Base-by-base conservation (phyloP, 2,113 vertebrate genomes). In the Chionis minor region DNA sequence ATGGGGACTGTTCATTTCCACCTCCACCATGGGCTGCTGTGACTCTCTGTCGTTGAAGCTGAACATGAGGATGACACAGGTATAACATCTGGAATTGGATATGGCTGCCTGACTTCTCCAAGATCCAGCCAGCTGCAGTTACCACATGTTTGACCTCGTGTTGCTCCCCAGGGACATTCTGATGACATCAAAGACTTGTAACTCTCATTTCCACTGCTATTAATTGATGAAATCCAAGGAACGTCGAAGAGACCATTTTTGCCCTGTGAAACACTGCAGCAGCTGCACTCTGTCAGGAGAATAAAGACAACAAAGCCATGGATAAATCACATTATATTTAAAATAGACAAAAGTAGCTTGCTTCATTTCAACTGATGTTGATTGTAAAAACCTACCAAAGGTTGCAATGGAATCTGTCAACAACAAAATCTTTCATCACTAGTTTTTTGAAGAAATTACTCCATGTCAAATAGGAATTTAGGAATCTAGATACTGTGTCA, bases 1-100 rank as follows among this genome's bases (percentile, higher is more conserved):
- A 5, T 6, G 22, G 20, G 10, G 2, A 70, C 51, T 66, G 19
- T 45, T 35, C 18, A 23, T 72, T 90, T 71, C 8, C 23, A 32
- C 47, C 12, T 38, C 19, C 20, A 40, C 32, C 18, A 16, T 14
- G 26, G 47, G 12, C 20, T 88, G 38, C 30, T n/a, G 23, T 75
- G 58, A 49, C 28, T 11, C 30, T 67, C 28, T 14, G 18, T 20
- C 19, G 38, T 38, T 38, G 38, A 38, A 38, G 38, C 6, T 33
- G 22, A 91, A 40, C 44, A 54, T 17, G 26, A 81, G 66, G 15
- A 28, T 23, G 15, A 49, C 8, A 5, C 27, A 63, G 9, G 6
- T 0, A 0, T 10, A 52, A 75, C 42, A 33, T 19, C 24, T 70
- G n/a, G 58, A 72, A 81, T 5, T 10, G 3, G 30, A 30, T 5